Evolutionary conservation across 2,888 invertebrate species (phyloP).

Genomic region (Lepetodrilus schrolli): DNA sequence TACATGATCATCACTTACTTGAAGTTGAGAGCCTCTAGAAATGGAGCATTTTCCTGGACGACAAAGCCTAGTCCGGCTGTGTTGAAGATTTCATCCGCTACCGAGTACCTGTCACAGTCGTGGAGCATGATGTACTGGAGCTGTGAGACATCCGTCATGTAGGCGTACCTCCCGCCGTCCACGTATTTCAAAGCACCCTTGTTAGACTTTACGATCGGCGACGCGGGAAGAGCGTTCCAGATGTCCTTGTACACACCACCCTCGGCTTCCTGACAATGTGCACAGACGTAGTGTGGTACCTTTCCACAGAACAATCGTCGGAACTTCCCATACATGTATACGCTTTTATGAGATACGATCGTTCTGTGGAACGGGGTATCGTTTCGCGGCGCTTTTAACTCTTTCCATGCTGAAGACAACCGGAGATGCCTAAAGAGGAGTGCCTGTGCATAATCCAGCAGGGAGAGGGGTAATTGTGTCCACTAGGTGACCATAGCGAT

Average conservation of each 20-base stretch:
- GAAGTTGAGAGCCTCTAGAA: slow-evolving; percentile 42
- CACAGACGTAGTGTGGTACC: too few species aligned
- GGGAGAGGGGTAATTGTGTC: too few species aligned
- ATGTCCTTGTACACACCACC: slow-evolving; percentile 45
- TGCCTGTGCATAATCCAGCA: too few species aligned
- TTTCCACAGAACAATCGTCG: too few species aligned
- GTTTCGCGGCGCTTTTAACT: too few species aligned
- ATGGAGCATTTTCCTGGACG: slow-evolving; percentile 46
- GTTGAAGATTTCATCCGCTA: slow-evolving; percentile 50
- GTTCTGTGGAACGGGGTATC: too few species aligned
- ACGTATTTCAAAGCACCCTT: slow-evolving; percentile 42
- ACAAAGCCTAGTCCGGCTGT: slow-evolving; percentile 49
- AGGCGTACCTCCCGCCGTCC: slow-evolving; percentile 38
- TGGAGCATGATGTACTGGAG: slow-evolving; percentile 42
- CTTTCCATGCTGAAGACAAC: too few species aligned
- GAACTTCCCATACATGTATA: too few species aligned
- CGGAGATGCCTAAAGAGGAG: too few species aligned
- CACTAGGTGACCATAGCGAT: too few species aligned
- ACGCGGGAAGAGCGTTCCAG: slow-evolving; percentile 42
- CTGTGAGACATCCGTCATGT: slow-evolving; percentile 49
- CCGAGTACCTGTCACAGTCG: slow-evolving; percentile 39
- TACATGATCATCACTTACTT: too few species aligned
- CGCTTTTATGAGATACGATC: too few species aligned
- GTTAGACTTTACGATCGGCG: slow-evolving; percentile 44
- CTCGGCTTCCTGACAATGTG: slow-evolving; percentile 41